Evolutionary conservation across 2,797 vertebrate species (phyloP).

Genomic region (Enteromius afrohamiltoni): DNA sequence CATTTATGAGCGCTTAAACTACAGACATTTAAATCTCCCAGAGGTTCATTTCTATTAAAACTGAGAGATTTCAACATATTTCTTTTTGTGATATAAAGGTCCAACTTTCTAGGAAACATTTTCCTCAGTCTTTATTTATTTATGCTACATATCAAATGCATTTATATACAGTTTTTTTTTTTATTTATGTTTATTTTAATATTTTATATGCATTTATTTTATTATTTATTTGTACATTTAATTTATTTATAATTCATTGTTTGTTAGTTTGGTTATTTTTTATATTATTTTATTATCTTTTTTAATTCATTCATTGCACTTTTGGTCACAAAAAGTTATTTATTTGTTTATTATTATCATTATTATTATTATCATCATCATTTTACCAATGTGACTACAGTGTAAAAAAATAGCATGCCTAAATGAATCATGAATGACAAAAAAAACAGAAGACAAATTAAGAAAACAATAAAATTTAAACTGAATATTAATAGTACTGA

Average conservation of each 20-base stretch:
- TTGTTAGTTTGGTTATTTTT: too few relatives aligned
- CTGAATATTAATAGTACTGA: not conserved
- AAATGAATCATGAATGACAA: not conserved
- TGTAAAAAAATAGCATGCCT: not conserved
- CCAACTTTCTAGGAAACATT: not conserved
- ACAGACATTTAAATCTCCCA: slow-evolving; percentile 5
- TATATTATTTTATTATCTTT: too few relatives aligned
- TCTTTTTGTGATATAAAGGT: not conserved
- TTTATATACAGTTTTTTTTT: not conserved
- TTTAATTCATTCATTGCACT: not conserved
- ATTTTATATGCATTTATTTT: too few relatives aligned
- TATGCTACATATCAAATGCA: not conserved
- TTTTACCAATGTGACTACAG: not conserved
- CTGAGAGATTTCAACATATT: not conserved
- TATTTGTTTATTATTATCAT: too few relatives aligned
- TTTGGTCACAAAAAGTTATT: too few relatives aligned
- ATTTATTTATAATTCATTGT: too few relatives aligned
- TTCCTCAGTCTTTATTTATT: not conserved
- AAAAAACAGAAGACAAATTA: not conserved
- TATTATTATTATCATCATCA: too few relatives aligned
- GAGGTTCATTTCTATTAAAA: slow-evolving; percentile 14
- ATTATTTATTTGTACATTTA: too few relatives aligned
- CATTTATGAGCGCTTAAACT: not conserved
- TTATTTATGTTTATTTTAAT: too few relatives aligned
- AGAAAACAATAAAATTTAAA: not conserved